These are phyloP conservation scores for zebrafish (Danio rerio) DNA, from an alignment of 2,113 vertebrate species.

Conservation along the genomic window DNA sequence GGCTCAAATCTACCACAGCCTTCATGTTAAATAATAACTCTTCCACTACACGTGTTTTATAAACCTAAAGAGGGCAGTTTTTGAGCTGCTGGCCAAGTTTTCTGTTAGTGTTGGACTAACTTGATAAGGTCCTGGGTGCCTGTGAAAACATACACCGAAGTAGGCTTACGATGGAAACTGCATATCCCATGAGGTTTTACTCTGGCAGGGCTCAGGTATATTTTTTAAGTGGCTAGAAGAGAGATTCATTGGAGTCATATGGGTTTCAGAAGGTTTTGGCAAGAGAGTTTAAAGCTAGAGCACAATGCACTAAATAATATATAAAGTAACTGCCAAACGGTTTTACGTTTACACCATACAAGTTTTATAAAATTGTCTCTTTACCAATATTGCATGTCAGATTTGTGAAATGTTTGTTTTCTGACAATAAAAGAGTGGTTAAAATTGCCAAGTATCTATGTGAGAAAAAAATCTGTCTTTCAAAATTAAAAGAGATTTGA, in stretches of 20 bases:
- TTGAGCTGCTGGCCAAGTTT: slow-evolving; percentile 1
- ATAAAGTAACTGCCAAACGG: too few species aligned
- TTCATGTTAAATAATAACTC: slow-evolving; percentile 7
- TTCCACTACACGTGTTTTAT: slow-evolving; percentile 4
- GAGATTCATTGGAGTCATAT: slow-evolving; percentile 19
- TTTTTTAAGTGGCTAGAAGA: slow-evolving; percentile 12
- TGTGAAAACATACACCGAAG: slow-evolving; percentile 60
- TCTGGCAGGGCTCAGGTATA: slow-evolving; percentile 59
- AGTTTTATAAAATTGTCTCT: too few species aligned
- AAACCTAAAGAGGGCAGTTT: slow-evolving; percentile 24
- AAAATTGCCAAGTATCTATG: too few species aligned
- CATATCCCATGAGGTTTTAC: slow-evolving; percentile 69
- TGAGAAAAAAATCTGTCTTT: too few species aligned
- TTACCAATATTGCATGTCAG: too few species aligned
- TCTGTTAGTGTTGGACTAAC: slow-evolving; percentile 39
- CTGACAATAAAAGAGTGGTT: too few species aligned
- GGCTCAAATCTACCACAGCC: slow-evolving; percentile 5
- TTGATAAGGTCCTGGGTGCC: slow-evolving; percentile 19
- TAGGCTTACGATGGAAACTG: slow-evolving; percentile 67
- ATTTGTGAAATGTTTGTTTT: too few species aligned
- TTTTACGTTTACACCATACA: too few species aligned
- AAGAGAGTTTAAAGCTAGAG: not conserved
- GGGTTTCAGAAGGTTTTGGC: not conserved
- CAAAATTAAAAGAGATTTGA: too few species aligned
- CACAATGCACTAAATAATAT: not conserved